Conservation (phyloP, 2,888 invertebrate species). For the Tipula unca region DNA sequence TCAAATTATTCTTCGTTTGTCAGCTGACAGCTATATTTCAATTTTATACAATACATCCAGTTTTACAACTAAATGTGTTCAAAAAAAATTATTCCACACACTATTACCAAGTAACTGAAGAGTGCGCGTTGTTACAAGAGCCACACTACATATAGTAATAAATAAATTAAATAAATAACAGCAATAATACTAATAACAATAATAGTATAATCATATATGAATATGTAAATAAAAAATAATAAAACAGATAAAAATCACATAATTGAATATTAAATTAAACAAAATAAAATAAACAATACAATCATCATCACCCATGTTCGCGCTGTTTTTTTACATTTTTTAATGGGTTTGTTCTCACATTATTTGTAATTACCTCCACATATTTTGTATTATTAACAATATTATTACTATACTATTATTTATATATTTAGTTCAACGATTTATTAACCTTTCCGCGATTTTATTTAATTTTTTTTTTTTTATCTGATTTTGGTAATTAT, state of each 20-base stretch:
- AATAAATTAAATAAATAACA: background rate
- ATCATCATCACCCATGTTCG: background rate
- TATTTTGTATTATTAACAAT: background rate
- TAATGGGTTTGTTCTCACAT: conserved; percentile 4
- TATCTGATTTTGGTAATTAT: background rate
- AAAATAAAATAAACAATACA: background rate
- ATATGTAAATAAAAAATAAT: background rate
- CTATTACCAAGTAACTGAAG: background rate
- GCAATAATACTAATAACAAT: background rate
- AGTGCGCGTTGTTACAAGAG: background rate
- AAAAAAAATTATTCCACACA: background rate
- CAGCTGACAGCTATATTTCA: too few relatives aligned
- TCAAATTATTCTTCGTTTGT: too few relatives aligned
- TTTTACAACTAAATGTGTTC: too few relatives aligned
- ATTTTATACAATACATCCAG: too few relatives aligned
- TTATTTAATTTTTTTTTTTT: too few relatives aligned
- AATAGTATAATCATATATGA: background rate
- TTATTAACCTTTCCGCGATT: conserved; percentile 14
- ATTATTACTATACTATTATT: background rate
- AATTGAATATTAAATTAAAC: background rate
- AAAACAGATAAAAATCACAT: background rate
- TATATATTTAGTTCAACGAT: background rate
- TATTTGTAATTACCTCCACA: background rate
- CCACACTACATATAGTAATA: background rate
- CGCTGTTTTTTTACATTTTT: background rate